A percentile compares a stretch with the other conserved stretches of the same genome.
These are phyloP conservation scores for Sphaerophoria taeniata DNA, from an alignment of 2,888 invertebrate genomes.

Conservation along the genomic window DNA sequence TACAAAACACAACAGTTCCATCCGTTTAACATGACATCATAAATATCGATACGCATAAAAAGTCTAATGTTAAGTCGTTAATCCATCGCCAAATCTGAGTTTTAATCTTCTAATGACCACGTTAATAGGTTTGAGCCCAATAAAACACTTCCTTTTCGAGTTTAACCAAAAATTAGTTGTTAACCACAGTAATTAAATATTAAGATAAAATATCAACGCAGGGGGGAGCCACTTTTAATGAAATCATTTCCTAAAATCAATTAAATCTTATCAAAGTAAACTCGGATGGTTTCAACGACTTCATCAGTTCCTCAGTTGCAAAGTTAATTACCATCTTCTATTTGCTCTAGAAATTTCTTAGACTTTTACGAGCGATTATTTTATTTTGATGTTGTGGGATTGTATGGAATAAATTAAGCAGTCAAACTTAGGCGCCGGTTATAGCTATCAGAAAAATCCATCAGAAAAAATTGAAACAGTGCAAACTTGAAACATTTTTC, in stretches of 20 bases:
- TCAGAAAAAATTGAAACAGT: no score
- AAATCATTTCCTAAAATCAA: constrained; percentile 16
- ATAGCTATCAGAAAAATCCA: no score
- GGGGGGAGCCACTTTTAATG: no score
- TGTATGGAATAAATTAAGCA: constrained; percentile 21
- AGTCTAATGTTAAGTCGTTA: no score
- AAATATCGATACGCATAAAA: no score
- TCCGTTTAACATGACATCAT: no score
- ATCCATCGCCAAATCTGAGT: no score
- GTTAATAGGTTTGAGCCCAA: no score
- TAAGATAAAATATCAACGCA: not conserved
- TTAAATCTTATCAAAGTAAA: constrained; percentile 16
- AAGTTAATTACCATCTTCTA: constrained; percentile 25
- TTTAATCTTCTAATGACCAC: not conserved
- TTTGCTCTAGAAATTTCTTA: constrained; percentile 1
- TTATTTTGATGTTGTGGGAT: not conserved
- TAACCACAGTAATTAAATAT: not conserved
- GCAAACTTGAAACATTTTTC: no score
- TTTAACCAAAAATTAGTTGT: not conserved
- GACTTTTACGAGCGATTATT: not conserved
- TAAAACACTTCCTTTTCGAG: no score
- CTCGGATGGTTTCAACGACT: constrained; percentile 14
- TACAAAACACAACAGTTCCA: no score
- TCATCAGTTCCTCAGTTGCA: constrained; percentile 10
- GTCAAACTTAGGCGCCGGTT: no score